Evolutionary conservation across 2,797 vertebrate species (phyloP).

Genomic region (Danio albolineatus): DNA sequence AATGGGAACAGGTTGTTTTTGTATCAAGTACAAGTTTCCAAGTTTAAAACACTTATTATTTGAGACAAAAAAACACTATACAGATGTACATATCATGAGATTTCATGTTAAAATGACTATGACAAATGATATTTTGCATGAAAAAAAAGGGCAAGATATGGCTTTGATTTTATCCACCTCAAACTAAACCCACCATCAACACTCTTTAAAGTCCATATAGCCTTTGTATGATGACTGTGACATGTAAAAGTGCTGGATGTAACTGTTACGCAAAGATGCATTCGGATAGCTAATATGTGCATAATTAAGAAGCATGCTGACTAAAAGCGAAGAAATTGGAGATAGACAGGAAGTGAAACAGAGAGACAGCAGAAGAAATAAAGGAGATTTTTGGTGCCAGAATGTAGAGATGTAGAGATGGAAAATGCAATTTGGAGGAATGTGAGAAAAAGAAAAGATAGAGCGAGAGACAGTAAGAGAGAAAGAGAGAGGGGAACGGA

Average conservation of each 20-base stretch:
- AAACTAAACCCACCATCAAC: conserved; percentile 1
- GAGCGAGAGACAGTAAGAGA: conserved; percentile 37
- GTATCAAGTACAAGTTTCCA: no score
- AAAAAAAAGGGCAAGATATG: neutral
- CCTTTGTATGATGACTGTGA: neutral
- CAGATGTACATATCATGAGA: neutral
- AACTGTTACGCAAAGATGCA: neutral
- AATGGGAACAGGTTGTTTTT: neutral
- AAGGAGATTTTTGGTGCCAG: neutral
- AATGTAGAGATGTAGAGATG: conserved; percentile 16
- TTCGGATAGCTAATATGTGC: neutral
- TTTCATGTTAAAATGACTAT: neutral
- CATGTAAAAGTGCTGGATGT: conserved; percentile 8
- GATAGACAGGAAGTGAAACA: conserved; percentile 25
- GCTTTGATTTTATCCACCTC: neutral
- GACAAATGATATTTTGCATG: conserved; percentile 13
- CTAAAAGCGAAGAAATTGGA: conserved; percentile 9
- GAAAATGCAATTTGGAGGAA: conserved; percentile 1
- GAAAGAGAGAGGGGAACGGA: conserved; percentile 58
- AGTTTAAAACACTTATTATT: neutral
- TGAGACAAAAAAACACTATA: neutral
- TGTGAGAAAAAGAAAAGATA: conserved; percentile 12
- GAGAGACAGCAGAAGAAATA: conserved; percentile 14
- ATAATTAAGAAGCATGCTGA: conserved; percentile 7
- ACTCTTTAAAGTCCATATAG: neutral